Evolutionary conservation across 2,888 invertebrate genomes (phyloP), one percentile per base, ranked within the genome.

Genomic region (Galerucella pusilla): DNA sequence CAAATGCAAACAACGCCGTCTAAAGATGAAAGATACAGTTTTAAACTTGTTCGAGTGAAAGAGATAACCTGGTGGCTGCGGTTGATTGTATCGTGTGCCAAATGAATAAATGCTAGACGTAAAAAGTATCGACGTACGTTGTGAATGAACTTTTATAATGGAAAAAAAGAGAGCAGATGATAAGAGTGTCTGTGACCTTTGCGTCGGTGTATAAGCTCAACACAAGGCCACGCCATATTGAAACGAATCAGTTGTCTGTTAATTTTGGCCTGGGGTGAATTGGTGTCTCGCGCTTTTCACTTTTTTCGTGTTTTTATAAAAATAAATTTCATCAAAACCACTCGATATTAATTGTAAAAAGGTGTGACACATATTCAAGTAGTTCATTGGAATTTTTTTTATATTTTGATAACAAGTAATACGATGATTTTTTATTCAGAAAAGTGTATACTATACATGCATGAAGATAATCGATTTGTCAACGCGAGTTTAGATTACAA

Each of bases 201-300:
- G 63, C 77, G 71, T 68, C 68, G 69, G 77, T 68, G 71, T 76
- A 75, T 79, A 78, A 78, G 80, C 79, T 80, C 78, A 80, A 81
- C 87, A 87, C 88, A 89, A 89, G 89, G 89, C 88, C 89, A 87
- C 88, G 89, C 90, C 90, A 90, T 90, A 89, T 88, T 88, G 88
- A 88, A 88, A 90, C 89, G 90, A 89, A 90, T 89, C 90, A 89
- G 89, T 89, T 85, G 86, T 87, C 86, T 89, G 89, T 90, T 89
- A 89, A 89, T 90, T 90, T 89, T 88, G 88, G 88, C 87, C 86
- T 86, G 88, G 87, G 87, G 88, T 84, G 84, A 85, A 84, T 84
- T 85, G 81, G 79, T 81, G 77, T 80, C 79, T 71, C 83, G 83
- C 83, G 82, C 84, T 81, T 81, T 78, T 80, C 52, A 46, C 28